phyloP scores from a whole-genome alignment of 2,797 vertebrate species.

The Mus spretus region DNA sequence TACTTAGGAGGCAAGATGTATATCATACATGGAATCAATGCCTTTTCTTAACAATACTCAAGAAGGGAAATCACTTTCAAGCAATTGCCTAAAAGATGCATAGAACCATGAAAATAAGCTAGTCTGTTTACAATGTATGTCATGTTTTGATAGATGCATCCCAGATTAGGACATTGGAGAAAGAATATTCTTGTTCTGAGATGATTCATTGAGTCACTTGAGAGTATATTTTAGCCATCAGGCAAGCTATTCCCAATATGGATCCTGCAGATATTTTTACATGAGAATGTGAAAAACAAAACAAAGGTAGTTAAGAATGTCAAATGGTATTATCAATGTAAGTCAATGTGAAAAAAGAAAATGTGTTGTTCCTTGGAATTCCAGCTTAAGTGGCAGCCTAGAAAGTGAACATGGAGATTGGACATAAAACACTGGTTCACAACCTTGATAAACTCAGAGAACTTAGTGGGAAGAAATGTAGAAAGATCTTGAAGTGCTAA shows the following conservation, averaged over 20 bases:
- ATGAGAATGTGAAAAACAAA: neutral
- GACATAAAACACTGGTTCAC: neutral
- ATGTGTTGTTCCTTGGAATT: neutral
- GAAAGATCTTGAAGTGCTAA: neutral
- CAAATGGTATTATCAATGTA: neutral
- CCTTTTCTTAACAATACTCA: neutral
- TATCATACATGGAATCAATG: neutral
- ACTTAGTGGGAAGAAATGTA: neutral
- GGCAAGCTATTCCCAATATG: neutral
- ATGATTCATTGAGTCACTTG: neutral
- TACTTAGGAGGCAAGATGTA: neutral
- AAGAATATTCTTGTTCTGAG: neutral
- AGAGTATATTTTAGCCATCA: neutral
- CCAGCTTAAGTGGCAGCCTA: neutral
- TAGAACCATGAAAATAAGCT: neutral
- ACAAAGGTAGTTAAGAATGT: neutral
- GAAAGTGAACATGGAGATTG: neutral
- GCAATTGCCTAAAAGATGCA: neutral
- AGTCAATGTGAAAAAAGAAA: neutral
- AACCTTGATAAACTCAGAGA: neutral
- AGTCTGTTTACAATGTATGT: neutral
- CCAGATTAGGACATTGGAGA: neutral
- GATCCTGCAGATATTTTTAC: conserved; percentile 28
- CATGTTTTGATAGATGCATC: neutral
- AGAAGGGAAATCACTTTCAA: conserved; percentile 20